These are phyloP conservation scores for Trissonchulus sp. DNA, from an alignment of 2,888 invertebrate genomes.

Conservation along the genomic window DNA sequence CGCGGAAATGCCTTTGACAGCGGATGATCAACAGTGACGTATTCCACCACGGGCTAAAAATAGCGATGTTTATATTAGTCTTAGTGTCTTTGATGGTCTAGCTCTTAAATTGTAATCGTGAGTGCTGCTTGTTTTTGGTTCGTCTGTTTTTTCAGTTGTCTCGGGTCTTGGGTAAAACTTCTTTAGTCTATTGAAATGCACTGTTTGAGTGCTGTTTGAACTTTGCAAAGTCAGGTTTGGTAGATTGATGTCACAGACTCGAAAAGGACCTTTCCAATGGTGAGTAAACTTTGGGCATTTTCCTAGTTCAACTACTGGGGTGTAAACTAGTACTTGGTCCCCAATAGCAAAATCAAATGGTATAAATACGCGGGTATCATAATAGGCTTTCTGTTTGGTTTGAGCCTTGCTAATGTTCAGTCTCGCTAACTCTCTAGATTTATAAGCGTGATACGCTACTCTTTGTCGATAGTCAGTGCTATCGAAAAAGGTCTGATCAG, in stretches of 20 bases:
- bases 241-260: neutral
- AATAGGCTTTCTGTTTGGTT: neutral
- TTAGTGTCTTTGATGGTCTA: neutral
- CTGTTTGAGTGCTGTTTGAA: neutral
- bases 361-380: neutral
- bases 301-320: neutral
- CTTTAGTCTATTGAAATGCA: slow-evolving; percentile 2
- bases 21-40: slow-evolving; percentile 6
- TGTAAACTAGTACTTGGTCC: neutral
- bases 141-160: neutral
- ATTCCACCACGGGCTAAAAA: no score
- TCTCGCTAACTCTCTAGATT: neutral
- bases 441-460: neutral
- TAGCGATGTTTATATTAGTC: no score
- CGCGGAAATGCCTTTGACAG: neutral
- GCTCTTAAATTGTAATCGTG: slow-evolving; percentile 5
- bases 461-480: neutral
- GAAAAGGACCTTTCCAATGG: neutral
- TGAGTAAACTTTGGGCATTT: neutral
- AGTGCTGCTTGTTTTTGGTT: neutral
- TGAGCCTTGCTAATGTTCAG: neutral
- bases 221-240: neutral
- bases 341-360: slow-evolving; percentile 5
- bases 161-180: neutral
- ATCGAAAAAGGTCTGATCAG: neutral